Conservation (phyloP, 2,113 vertebrate species). For the Onychostoma macrolepis region DNA sequence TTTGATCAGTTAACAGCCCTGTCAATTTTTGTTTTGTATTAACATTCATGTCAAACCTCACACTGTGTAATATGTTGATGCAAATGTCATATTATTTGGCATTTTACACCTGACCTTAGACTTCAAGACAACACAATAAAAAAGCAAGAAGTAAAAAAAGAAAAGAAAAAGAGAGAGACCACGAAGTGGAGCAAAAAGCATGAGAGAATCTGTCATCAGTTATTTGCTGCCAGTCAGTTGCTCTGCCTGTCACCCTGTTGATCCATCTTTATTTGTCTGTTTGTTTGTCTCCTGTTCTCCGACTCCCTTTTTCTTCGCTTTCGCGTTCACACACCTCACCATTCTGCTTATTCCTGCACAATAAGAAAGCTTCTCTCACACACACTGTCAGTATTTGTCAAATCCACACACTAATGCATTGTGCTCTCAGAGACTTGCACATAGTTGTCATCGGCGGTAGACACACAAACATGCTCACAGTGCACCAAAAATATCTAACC, state of each 20-base stretch:
- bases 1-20: background rate
- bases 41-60: slow-evolving; percentile 1
- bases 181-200: background rate
- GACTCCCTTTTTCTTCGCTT: background rate
- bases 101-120: background rate
- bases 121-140: background rate
- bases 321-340: background rate
- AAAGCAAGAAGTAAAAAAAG: background rate
- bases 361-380: background rate
- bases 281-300: slow-evolving; percentile 29
- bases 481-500: slow-evolving; percentile 14
- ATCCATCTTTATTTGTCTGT: slow-evolving; percentile 14
- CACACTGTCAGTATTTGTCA: slow-evolving; percentile 20
- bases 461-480: background rate
- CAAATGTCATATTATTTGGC: background rate
- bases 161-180: background rate
- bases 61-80: background rate
- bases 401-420: slow-evolving; percentile 4
- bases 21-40: background rate
- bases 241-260: slow-evolving; percentile 7
- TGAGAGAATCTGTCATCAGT: background rate
- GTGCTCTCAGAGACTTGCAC: background rate
- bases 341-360: slow-evolving; percentile 18
- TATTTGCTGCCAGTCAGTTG: background rate
- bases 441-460: background rate